Percentiles rank a stretch among this genome's conserved stretches.
Evolutionary conservation across 2,797 vertebrate species (phyloP).

Genomic region (Amphiprion clarkii): DNA sequence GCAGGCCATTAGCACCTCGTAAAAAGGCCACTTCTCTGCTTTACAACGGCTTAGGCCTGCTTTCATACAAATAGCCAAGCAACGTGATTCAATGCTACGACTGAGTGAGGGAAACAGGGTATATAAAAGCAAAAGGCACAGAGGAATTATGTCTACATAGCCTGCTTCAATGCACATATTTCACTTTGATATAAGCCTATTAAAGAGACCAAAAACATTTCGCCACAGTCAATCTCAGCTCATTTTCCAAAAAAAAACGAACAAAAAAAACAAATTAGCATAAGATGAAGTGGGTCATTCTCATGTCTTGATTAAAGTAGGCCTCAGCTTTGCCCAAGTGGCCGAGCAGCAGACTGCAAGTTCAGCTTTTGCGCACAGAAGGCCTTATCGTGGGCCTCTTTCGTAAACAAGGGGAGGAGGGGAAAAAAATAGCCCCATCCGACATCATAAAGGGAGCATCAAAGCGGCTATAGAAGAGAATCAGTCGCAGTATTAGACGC

Average conservation of each 20-base stretch:
- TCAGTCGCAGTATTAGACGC: constrained; percentile 77
- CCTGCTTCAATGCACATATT: constrained; percentile 53
- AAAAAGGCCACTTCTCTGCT: constrained; percentile 78
- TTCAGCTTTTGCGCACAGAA: constrained; percentile 44
- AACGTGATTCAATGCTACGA: constrained; percentile 49
- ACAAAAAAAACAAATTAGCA: constrained; percentile 60
- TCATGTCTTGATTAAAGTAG: constrained; percentile 74
- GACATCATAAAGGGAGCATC: constrained; percentile 73
- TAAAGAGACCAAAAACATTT: constrained; percentile 34
- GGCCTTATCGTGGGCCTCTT: constrained; percentile 54
- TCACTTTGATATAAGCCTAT: constrained; percentile 54
- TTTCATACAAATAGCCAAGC: constrained; percentile 69
- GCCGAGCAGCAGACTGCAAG: constrained; percentile 69
- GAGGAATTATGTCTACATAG: constrained; percentile 42
- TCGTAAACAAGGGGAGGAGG: constrained; percentile 70
- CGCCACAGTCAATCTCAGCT: constrained; percentile 42
- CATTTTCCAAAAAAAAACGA: constrained; percentile 14
- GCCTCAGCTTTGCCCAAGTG: constrained; percentile 73
- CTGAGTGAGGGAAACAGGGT: constrained; percentile 23
- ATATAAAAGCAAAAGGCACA: constrained; percentile 26
- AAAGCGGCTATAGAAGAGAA: constrained; percentile 69
- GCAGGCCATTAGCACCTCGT: constrained; percentile 84
- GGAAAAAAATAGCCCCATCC: constrained; percentile 47
- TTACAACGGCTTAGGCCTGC: constrained; percentile 75
- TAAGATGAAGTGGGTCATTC: constrained; percentile 75